phyloP scores from a whole-genome alignment of 2,113 vertebrate species.

The Tragelaphus strepsiceros region DNA sequence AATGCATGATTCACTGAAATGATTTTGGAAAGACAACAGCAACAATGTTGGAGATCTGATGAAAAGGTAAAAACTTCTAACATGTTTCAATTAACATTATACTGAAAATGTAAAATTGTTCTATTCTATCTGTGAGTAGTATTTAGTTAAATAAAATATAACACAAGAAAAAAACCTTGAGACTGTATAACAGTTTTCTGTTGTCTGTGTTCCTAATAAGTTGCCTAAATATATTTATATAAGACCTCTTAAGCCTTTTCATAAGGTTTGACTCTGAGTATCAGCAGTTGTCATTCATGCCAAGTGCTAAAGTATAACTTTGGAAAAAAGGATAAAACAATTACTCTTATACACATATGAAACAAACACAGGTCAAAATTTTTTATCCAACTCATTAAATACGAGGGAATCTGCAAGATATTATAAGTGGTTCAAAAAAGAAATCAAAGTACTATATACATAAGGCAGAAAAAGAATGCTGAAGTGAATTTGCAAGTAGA shows the following conservation, averaged over 20 bases:
- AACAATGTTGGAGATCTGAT: no score
- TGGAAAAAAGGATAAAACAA: not conserved
- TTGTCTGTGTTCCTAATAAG: not conserved
- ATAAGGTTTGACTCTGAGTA: not conserved
- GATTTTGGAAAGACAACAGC: not conserved
- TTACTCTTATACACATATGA: no score
- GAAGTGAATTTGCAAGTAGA: not conserved
- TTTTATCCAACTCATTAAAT: not conserved
- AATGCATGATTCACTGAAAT: no score
- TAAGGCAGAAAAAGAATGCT: not conserved
- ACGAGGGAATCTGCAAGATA: not conserved
- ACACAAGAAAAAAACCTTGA: not conserved
- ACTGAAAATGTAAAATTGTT: not conserved
- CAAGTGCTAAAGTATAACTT: not conserved
- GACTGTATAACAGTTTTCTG: not conserved
- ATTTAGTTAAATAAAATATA: not conserved
- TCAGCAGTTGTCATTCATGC: not conserved
- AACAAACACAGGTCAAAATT: not conserved
- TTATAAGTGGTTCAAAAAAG: not conserved
- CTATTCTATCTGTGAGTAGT: fast-evolving
- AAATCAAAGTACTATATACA: not conserved
- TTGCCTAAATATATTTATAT: not conserved
- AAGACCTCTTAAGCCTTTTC: not conserved
- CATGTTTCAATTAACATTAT: not conserved
- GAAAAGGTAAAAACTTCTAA: not conserved